Percentiles rank a stretch among this genome's conserved stretches.
These are phyloP conservation scores for Oncorhynchus nerka DNA, from an alignment of 2,113 vertebrate genomes.

Conservation along the genomic window DNA sequence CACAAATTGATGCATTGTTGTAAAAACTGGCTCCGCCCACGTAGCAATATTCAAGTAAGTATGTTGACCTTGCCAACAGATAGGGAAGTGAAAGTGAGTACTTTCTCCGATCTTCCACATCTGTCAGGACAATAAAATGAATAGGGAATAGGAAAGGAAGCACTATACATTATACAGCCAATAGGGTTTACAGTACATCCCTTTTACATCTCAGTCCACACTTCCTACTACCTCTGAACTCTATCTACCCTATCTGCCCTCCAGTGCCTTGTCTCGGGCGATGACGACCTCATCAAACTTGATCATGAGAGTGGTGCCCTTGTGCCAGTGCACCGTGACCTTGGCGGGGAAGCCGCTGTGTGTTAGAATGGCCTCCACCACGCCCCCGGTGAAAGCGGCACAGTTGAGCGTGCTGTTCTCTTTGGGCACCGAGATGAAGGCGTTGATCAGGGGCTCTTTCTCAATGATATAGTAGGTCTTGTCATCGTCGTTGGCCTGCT, in stretches of 20 bases:
- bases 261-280: slow-evolving; percentile 84
- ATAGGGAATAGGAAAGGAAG: too few species aligned
- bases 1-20: too few species aligned
- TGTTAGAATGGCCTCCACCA: slow-evolving; percentile 87
- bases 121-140: too few species aligned
- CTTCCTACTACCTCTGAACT: neutral
- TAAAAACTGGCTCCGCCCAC: too few species aligned
- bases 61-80: too few species aligned
- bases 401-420: slow-evolving; percentile 96
- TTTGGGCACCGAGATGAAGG: slow-evolving; percentile 89
- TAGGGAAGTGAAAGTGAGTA: neutral
- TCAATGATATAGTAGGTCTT: slow-evolving; percentile 95
- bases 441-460: slow-evolving; percentile 88
- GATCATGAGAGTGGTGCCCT: slow-evolving; percentile 97
- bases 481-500: slow-evolving; percentile 93
- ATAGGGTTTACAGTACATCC: too few species aligned
- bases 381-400: slow-evolving; percentile 87
- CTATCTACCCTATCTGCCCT: slow-evolving; percentile 79
- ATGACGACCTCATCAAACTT: slow-evolving; percentile 92
- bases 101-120: neutral
- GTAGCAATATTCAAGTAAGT: too few species aligned
- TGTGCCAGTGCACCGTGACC: slow-evolving; percentile 94
- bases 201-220: too few species aligned
- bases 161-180: too few species aligned
- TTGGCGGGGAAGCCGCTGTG: slow-evolving; percentile 92